phyloP scores from a whole-genome alignment of 1,140 invertebrate genomes.

The Halictus rubicundus region DNA sequence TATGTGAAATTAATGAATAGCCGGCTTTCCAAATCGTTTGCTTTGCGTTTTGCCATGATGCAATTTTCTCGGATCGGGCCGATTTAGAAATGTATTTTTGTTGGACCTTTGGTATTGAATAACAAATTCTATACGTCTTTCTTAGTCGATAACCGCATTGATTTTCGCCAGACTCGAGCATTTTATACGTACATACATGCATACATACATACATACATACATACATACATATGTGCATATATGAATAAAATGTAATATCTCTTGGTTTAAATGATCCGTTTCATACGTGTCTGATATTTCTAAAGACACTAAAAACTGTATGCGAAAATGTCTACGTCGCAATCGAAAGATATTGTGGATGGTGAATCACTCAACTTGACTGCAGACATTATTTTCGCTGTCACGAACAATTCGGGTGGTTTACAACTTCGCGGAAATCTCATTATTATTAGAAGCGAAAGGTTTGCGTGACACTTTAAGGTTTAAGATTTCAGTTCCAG shows the following conservation, averaged over 20 bases:
- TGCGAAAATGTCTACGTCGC: neutral
- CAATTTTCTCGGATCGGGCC: too few species aligned
- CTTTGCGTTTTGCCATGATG: too few species aligned
- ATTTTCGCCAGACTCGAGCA: too few species aligned
- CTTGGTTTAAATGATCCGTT: neutral
- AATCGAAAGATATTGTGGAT: conserved; percentile 1
- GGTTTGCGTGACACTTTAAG: neutral
- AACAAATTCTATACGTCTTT: too few species aligned
- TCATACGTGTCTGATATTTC: neutral
- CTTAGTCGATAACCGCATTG: too few species aligned
- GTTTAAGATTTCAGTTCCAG: neutral
- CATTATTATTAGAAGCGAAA: neutral
- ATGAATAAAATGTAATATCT: neutral
- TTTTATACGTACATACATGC: too few species aligned
- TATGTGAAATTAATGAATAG: too few species aligned
- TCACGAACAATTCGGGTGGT: neutral
- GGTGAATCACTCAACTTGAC: neutral
- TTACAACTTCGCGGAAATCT: neutral
- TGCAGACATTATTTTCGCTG: neutral
- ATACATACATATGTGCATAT: too few species aligned
- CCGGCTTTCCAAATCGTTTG: too few species aligned
- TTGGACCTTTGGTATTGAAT: too few species aligned
- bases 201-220: too few species aligned
- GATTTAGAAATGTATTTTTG: too few species aligned
- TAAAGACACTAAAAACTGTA: neutral